phyloP scores from a whole-genome alignment of 1,140 invertebrate genomes.

The Meloidogyne exigua region DNA sequence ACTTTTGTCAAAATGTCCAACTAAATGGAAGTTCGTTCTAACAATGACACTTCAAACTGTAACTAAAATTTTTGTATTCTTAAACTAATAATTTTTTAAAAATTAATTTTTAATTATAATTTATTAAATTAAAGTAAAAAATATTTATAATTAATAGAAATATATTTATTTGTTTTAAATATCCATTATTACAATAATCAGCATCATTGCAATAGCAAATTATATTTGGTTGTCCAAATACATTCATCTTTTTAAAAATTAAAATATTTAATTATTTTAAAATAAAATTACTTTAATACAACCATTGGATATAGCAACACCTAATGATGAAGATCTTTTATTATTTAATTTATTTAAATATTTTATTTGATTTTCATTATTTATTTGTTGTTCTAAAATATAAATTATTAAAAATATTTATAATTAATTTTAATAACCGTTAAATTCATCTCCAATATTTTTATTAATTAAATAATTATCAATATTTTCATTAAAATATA shows the following conservation, averaged over 20 bases:
- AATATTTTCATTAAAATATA: neutral
- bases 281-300: neutral
- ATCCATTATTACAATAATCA: conserved; percentile 40
- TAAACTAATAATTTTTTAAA: too few relatives aligned
- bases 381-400: neutral
- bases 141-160: neutral
- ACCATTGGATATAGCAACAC: neutral
- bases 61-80: too few relatives aligned
- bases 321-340: neutral
- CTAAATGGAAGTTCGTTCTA: too few relatives aligned
- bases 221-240: conserved; percentile 47
- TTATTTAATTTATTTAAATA: neutral
- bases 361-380: conserved; percentile 3
- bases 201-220: conserved; percentile 48
- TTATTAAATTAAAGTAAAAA: too few relatives aligned
- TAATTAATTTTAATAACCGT: neutral
- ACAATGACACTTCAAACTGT: too few relatives aligned
- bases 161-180: neutral
- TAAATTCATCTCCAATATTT: neutral
- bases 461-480: neutral
- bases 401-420: neutral
- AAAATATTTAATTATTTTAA: neutral
- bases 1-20: too few relatives aligned
- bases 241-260: conserved; percentile 29
- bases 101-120: too few relatives aligned